Conservation (phyloP, 2,113 vertebrate species). For the Oncorhynchus clarkii region DNA sequence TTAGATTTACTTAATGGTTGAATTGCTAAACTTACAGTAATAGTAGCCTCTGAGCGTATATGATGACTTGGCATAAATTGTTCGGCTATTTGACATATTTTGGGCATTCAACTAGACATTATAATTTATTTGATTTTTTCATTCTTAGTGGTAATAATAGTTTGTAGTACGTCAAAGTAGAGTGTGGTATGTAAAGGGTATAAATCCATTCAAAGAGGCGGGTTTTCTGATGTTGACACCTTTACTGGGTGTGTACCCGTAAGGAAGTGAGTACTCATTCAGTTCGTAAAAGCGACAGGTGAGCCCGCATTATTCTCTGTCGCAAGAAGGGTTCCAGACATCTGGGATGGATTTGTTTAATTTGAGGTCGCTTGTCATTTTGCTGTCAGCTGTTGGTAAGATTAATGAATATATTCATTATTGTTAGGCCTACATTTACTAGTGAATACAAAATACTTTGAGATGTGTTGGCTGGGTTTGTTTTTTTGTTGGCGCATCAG, state of each 20-base stretch:
- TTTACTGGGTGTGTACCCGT: neutral
- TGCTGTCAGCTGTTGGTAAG: conserved; percentile 32
- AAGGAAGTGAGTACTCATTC: neutral
- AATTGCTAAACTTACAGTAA: no score
- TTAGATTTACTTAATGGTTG: no score
- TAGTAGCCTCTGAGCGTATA: no score
- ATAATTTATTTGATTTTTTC: no score
- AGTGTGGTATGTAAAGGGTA: neutral
- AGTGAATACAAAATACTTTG: neutral
- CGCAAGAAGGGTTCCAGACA: conserved; percentile 16
- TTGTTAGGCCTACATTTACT: neutral
- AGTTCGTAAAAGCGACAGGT: neutral
- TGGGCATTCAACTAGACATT: no score
- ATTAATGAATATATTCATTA: neutral
- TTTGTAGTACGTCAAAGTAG: no score
- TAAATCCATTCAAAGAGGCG: neutral
- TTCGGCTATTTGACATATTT: no score
- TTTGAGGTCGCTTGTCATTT: conserved; percentile 16
- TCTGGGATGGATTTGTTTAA: conserved; percentile 31
- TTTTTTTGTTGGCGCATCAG: neutral
- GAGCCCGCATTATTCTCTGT: conserved; percentile 4
- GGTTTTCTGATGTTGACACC: neutral
- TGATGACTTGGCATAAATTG: no score
- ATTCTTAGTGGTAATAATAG: no score
- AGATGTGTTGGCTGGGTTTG: neutral